These are phyloP conservation scores for Epinephelus malabaricus DNA, from an alignment of 2,797 vertebrate species.

Conservation along the genomic window DNA sequence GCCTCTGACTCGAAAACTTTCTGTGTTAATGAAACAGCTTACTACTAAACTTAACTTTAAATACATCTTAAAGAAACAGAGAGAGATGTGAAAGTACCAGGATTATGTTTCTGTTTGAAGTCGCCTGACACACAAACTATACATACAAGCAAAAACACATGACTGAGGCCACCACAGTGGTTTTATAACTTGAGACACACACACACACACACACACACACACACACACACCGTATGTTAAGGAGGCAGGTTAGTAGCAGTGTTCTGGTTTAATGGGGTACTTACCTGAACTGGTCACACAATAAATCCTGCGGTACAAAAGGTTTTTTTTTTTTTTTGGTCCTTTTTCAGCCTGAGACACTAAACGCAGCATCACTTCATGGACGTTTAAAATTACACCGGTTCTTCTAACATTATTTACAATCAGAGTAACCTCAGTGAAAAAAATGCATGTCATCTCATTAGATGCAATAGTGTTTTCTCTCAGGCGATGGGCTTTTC, in stretches of 20 bases:
- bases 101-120: constrained; percentile 73
- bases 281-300: constrained; percentile 61
- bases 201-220: constrained; percentile 31
- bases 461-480: not conserved
- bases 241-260: constrained; percentile 60
- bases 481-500: not conserved
- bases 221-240: constrained; percentile 21
- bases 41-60: constrained; percentile 39
- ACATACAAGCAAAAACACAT: constrained; percentile 51
- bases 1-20: constrained; percentile 22
- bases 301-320: constrained; percentile 64
- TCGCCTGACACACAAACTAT: constrained; percentile 40
- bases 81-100: constrained; percentile 42
- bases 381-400: not conserved
- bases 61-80: constrained; percentile 35
- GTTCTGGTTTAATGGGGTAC: constrained; percentile 66
- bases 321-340: not conserved
- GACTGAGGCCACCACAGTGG: constrained; percentile 59
- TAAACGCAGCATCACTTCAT: constrained; percentile 28
- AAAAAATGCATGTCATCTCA: not conserved
- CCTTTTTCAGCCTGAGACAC: constrained; percentile 38
- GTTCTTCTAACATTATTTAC: not conserved
- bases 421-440: not conserved
- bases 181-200: constrained; percentile 52
- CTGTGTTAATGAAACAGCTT: constrained; percentile 46